Percentiles rank a stretch among this genome's conserved stretches.
These are phyloP conservation scores for Dermatophagoides farinae DNA, from an alignment of 1,140 invertebrate species.

Conservation along the genomic window DNA sequence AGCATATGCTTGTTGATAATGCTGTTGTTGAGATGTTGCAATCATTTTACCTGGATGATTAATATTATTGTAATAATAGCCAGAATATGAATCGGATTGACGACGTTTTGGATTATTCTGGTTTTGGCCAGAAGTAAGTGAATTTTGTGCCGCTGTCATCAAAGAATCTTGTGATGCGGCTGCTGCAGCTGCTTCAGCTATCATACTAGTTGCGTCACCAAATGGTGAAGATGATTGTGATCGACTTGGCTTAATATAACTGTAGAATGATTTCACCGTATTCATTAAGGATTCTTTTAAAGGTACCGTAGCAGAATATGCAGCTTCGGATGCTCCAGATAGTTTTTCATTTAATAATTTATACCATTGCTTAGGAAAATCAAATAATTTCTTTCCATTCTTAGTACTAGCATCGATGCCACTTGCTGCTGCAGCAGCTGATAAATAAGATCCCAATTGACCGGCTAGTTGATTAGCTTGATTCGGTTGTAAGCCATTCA, in stretches of 20 bases:
- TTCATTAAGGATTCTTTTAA: background rate
- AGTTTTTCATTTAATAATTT: background rate
- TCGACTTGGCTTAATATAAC: background rate
- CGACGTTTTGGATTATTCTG: background rate
- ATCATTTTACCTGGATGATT: background rate
- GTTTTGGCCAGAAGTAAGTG: background rate
- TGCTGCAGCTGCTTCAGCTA: background rate
- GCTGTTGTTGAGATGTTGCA: background rate
- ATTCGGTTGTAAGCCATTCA: too few species aligned
- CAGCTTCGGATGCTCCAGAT: background rate
- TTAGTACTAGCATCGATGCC: background rate
- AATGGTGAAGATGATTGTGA: background rate
- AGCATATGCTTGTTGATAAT: background rate
- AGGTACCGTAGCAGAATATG: background rate
- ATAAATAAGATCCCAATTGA: too few species aligned
- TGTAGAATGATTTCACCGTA: constrained; percentile 1
- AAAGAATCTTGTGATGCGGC: background rate
- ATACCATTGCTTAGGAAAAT: background rate
- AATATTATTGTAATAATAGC: background rate
- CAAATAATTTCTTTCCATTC: background rate
- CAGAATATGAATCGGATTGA: background rate
- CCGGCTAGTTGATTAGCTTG: too few species aligned
- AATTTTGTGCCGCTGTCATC: background rate
- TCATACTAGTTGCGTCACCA: background rate
- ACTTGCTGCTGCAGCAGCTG: too few species aligned